phyloP scores from a whole-genome alignment of 2,888 invertebrate species.

The Amphipoea lucens region DNA sequence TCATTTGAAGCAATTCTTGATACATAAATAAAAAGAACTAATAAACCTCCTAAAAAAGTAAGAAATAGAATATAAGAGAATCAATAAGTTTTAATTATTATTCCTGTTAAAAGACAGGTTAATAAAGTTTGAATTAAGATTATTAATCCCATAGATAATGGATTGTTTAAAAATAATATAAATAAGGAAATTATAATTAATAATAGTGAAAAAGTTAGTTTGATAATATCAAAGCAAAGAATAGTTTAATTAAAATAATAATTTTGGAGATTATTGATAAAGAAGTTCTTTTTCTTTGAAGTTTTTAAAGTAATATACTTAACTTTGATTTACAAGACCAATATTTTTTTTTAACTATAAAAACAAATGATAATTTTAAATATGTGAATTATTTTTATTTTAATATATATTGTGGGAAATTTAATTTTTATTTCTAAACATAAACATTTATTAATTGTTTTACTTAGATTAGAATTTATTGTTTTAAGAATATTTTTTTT shows the following conservation, averaged over 20 bases:
- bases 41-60: constrained; percentile 91
- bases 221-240: constrained; percentile 89
- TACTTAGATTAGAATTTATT: constrained; percentile 91
- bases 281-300: constrained; percentile 90
- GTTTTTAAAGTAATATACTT: constrained; percentile 90
- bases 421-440: constrained; percentile 89
- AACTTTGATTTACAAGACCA: constrained; percentile 93
- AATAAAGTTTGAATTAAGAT: constrained; percentile 89
- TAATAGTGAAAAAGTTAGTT: constrained; percentile 81
- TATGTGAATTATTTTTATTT: constrained; percentile 82
- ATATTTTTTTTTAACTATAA: constrained; percentile 92
- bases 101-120: constrained; percentile 84
- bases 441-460: constrained; percentile 91
- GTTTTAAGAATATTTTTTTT: constrained; percentile 90
- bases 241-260: constrained; percentile 92
- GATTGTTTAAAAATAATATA: constrained; percentile 83
- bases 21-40: constrained; percentile 92
- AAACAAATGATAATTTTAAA: constrained; percentile 88
- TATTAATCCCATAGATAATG: constrained; percentile 89
- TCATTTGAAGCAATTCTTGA: constrained; percentile 91
- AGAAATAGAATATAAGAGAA: constrained; percentile 91
- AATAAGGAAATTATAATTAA: constrained; percentile 78
- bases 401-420: constrained; percentile 88
- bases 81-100: constrained; percentile 89
- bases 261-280: constrained; percentile 93